phyloP scores from a whole-genome alignment of 2,113 vertebrate species.

The Aramus guarauna region DNA sequence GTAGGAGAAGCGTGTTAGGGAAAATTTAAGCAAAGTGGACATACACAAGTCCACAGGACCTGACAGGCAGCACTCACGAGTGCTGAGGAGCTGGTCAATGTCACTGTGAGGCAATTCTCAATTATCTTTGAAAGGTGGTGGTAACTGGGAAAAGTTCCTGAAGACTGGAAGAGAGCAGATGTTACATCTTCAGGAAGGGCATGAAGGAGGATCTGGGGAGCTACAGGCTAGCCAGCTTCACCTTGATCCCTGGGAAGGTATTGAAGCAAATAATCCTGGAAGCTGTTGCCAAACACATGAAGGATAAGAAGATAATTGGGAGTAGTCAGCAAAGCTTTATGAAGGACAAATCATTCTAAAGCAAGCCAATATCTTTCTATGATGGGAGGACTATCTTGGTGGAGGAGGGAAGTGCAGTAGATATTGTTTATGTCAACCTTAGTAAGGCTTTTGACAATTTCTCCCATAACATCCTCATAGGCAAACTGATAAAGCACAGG shows the following conservation, averaged over 20 bases:
- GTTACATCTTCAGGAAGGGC: background rate
- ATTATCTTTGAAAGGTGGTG: background rate
- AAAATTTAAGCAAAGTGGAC: background rate
- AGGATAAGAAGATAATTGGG: background rate
- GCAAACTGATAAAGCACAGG: background rate
- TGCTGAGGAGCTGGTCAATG: background rate
- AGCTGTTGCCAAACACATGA: background rate
- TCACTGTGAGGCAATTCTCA: background rate
- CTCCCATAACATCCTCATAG: background rate
- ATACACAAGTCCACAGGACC: background rate
- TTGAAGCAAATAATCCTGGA: background rate
- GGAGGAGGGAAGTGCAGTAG: background rate
- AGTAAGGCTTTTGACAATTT: background rate
- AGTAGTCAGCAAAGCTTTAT: background rate
- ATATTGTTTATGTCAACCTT: too few species aligned
- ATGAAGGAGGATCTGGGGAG: background rate
- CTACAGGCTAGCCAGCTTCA: background rate
- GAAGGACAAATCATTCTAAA: background rate
- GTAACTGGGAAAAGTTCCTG: background rate
- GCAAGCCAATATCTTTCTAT: background rate
- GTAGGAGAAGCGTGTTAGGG: background rate
- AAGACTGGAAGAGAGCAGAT: background rate
- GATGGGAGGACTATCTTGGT: background rate
- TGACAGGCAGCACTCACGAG: accelerated
- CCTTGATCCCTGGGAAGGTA: too few species aligned